Percentiles rank a stretch among this genome's conserved stretches.
phyloP scores from a whole-genome alignment of 2,113 vertebrate species.

The Leptosomus discolor region DNA sequence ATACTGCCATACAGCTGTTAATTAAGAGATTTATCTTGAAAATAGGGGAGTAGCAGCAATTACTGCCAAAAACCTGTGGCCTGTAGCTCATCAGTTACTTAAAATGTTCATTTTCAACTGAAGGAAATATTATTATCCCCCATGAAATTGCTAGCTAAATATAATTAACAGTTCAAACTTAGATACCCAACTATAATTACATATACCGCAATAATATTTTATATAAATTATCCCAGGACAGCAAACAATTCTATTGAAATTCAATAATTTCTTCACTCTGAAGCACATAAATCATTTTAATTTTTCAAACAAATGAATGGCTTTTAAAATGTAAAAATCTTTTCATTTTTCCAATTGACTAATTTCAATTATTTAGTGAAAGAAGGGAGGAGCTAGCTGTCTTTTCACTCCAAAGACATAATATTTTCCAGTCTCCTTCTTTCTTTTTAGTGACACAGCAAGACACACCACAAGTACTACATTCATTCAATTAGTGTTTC shows the following conservation, averaged over 20 bases:
- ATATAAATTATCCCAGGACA: conserved; percentile 3
- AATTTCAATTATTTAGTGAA: background rate
- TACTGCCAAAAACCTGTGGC: conserved; percentile 31
- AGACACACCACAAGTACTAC: background rate
- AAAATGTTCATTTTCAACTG: conserved; percentile 47
- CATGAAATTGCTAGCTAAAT: conserved; percentile 55
- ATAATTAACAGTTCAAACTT: conserved; percentile 58
- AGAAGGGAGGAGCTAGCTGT: background rate
- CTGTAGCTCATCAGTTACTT: conserved; percentile 41
- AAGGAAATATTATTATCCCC: conserved; percentile 55
- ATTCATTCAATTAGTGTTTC: background rate
- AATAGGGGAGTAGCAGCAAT: conserved; percentile 25
- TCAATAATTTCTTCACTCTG: background rate
- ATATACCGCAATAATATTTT: conserved; percentile 4
- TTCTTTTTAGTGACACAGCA: background rate
- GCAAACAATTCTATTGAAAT: conserved; percentile 18
- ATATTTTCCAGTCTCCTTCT: background rate
- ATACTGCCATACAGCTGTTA: conserved; percentile 16
- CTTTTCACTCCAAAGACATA: background rate
- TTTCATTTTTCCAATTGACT: background rate
- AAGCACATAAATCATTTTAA: background rate
- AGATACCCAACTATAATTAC: conserved; percentile 35
- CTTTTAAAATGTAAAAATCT: conserved; percentile 6
- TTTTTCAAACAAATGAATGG: background rate
- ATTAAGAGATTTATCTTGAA: conserved; percentile 64